Base-by-base conservation (phyloP, 2,113 vertebrate species). In the Corythaixoides concolor region DNA sequence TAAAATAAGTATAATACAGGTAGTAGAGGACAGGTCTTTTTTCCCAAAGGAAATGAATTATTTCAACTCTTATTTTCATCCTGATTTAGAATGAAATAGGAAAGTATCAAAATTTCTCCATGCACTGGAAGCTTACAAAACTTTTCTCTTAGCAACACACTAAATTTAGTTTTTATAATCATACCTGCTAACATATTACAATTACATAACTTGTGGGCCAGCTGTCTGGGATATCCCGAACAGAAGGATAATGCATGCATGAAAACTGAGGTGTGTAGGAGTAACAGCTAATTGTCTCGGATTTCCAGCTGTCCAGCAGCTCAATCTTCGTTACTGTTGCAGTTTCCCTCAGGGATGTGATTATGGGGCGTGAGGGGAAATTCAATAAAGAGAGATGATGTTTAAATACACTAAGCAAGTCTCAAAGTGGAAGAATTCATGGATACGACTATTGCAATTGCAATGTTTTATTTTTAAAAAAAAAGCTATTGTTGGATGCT, bases 281-380 rank as follows among this genome's bases (percentile, higher is more conserved):
- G 18, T 73, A 35, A 32, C 9, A 52, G 24, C 23, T 49, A 7
- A 30, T 90, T 83, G 8, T 43, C 30, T 82, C 39, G 35, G 33
- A 39, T 64, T 60, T 53, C 19, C 24, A 69, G 23, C 13, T 74
- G 30, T 58, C n/a, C 59, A 41, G 33, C 21, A 69, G 8, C 45
- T 69, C 50, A 60, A 19, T 37, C 55, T 74, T 62, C 33, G 50
- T 76, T 56, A 39, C 21, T 37, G 18, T 39, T 64, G 55, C 28
- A 10, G 2, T 89, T 39, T 89, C 43, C 23, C 35, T 26, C 28
- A 50, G 8, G 10, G 11, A 72, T 37, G 16, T 80, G 15, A n/a
- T 0, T 39, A 19, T 43, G 16, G n/a, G 24, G 5, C 9, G 20
- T 30, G 13, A 35, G 8, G 4, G 1, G 24, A 11, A 2, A 26